Percentiles rank a stretch among this genome's conserved stretches.
These are phyloP conservation scores for crab-eating macaque (Macaca fascicularis) DNA, from an alignment of 2,113 vertebrate genomes.

Conservation along the genomic window DNA sequence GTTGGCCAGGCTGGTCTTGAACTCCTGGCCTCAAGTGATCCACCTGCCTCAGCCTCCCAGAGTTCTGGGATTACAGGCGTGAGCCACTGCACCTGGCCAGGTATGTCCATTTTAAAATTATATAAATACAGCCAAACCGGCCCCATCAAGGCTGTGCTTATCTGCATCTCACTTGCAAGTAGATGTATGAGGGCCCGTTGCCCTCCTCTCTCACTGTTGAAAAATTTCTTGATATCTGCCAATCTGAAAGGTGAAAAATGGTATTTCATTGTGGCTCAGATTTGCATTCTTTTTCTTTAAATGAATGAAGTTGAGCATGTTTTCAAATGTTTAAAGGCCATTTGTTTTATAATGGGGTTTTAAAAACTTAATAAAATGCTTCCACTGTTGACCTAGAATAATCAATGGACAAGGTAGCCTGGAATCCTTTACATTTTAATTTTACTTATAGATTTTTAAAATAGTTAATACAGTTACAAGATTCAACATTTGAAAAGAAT, in stretches of 20 bases:
- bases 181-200: background rate
- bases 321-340: slow-evolving; percentile 31
- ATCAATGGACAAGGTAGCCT: background rate
- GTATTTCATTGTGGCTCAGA: background rate
- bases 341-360: slow-evolving; percentile 5
- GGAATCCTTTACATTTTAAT: background rate
- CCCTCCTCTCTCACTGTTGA: background rate
- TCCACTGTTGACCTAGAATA: background rate
- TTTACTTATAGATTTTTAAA: background rate
- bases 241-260: background rate
- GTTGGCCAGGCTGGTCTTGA: too few relatives aligned
- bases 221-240: background rate
- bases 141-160: background rate
- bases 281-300: background rate
- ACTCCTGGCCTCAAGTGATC: too few relatives aligned
- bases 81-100: background rate
- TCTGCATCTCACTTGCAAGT: background rate
- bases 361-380: slow-evolving; percentile 12
- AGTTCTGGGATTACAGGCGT: too few relatives aligned
- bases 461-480: background rate
- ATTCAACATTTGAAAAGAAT: background rate
- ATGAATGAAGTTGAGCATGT: background rate
- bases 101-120: background rate
- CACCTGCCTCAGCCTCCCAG: too few relatives aligned
- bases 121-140: background rate